Conservation (phyloP, 2,888 invertebrate species). For the Fissipunctia ypsillon region DNA sequence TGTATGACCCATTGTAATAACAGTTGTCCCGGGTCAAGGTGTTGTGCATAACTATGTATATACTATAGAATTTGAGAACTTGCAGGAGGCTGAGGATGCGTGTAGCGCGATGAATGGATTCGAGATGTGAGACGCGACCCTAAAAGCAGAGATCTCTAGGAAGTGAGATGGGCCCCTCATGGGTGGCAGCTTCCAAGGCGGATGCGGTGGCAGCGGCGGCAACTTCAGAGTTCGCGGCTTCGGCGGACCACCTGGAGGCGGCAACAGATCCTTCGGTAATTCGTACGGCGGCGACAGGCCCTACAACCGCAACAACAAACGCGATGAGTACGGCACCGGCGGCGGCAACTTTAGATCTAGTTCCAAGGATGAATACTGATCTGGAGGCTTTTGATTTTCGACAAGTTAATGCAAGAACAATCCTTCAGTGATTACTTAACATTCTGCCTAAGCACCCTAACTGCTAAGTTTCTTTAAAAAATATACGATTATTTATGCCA, state of each 20-base stretch:
- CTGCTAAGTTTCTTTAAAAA: slow-evolving; percentile 86
- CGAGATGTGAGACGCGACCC: slow-evolving; percentile 96
- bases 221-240: slow-evolving; percentile 89
- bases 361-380: slow-evolving; percentile 81
- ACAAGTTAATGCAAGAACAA: slow-evolving; percentile 86
- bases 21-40: too few relatives aligned
- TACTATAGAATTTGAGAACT: slow-evolving; percentile 97
- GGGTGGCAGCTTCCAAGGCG: slow-evolving; percentile 91
- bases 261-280: slow-evolving; percentile 87
- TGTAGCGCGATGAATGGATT: slow-evolving; percentile 97
- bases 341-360: slow-evolving; percentile 90
- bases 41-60: too few relatives aligned
- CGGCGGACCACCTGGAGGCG: slow-evolving; percentile 88
- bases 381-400: slow-evolving; percentile 79
- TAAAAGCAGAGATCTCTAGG: slow-evolving; percentile 96
- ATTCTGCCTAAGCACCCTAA: slow-evolving; percentile 88
- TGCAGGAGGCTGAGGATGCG: slow-evolving; percentile 97
- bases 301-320: slow-evolving; percentile 81
- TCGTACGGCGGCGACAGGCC: slow-evolving; percentile 89
- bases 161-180: slow-evolving; percentile 94
- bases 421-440: slow-evolving; percentile 89
- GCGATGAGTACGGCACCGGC: slow-evolving; percentile 86
- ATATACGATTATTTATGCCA: slow-evolving; percentile 80
- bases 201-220: slow-evolving; percentile 87
- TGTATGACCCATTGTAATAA: too few relatives aligned